Conservation (phyloP, 64 coral and sea anemone genomes). For the Astreopora myriophthalma region DNA sequence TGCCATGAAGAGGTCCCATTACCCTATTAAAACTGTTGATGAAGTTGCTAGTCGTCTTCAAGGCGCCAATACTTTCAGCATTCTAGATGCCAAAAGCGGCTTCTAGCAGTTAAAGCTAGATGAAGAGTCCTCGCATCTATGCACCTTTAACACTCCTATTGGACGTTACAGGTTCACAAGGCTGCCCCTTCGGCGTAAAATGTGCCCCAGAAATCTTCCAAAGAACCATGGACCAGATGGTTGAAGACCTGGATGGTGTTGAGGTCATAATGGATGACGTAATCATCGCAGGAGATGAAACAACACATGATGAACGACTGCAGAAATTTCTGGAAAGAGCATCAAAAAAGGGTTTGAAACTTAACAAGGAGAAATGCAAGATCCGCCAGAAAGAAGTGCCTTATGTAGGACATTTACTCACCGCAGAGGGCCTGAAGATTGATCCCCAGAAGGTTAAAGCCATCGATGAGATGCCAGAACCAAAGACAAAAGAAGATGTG, state of each 20-base stretch:
- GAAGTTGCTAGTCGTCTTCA: slow-evolving; percentile 14
- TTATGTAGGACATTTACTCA: slow-evolving; percentile 63
- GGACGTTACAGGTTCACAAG: slow-evolving; percentile 57
- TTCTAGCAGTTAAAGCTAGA: slow-evolving; percentile 35
- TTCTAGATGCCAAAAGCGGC: slow-evolving; percentile 15
- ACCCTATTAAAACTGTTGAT: neutral
- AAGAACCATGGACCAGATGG: slow-evolving; percentile 45
- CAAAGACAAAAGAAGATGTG: slow-evolving; percentile 45
- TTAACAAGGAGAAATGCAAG: slow-evolving; percentile 35
- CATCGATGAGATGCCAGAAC: too few species aligned
- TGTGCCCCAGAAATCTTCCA: slow-evolving; percentile 66
- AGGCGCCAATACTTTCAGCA: slow-evolving; percentile 13
- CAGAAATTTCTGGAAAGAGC: slow-evolving; percentile 14
- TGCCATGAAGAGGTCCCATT: too few species aligned
- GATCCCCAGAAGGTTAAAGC: neutral
- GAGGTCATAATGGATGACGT: slow-evolving; percentile 65
- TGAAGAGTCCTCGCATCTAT: slow-evolving; percentile 10
- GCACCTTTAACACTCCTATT: slow-evolving; percentile 62
- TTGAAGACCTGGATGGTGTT: slow-evolving; percentile 64
- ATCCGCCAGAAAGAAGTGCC: slow-evolving; percentile 26
- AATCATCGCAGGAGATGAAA: slow-evolving; percentile 21
- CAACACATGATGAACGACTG: slow-evolving; percentile 30
- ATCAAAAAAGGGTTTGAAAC: slow-evolving; percentile 29
- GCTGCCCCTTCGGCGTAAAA: slow-evolving; percentile 67
- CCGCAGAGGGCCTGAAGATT: slow-evolving; percentile 21